Base-by-base conservation (phyloP, 2,888 invertebrate species). In the Drosophila seclusa region DNA sequence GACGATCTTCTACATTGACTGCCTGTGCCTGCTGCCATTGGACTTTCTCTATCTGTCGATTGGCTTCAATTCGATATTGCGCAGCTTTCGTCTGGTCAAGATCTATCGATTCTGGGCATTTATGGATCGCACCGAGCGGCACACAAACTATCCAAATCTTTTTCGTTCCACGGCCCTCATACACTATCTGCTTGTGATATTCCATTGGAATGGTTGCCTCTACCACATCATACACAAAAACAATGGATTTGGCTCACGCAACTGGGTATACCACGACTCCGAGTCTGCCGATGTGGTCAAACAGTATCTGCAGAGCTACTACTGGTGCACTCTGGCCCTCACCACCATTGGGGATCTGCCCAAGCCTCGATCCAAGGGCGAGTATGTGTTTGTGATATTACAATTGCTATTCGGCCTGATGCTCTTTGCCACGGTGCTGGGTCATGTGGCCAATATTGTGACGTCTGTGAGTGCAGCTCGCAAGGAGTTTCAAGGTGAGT, bases 161-260 rank as follows among this genome's bases (percentile, higher is more conserved):
- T 98, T 98, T 95, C 96, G 97, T 92, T 97, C 97, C 90, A 96
- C 97, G 91, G 97, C 97, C 94, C 95, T 98, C 93, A 97, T 98
- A 94, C 98, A 99, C 95, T 98, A 98, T 95, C 95, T 99, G 92
- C 95, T 99, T 94, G 98, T 98, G 94, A 98, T 99, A 94, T 99
- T 99, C 94, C 99, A 99, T 95, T 99, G 99, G 99, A 99, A 99
- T 94, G 99, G 99, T 92, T 99, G 99, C 94, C 95, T 99, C 94
- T 99, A 98, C 95, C 98, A 98, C 95, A 97, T 99, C 93, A 97
- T 98, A 93, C 96, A 97, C 95, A 97, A 98, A 95, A 98, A 98
- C 94, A 97, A 97, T 94, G 98, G 97, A 88, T 98, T 98, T 94
- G 98, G 98, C 91, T 97, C 97, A 94, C 96, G 96, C 94, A 97